Conservation (phyloP, 2,888 invertebrate species). For the Lasioglossum lativentre region DNA sequence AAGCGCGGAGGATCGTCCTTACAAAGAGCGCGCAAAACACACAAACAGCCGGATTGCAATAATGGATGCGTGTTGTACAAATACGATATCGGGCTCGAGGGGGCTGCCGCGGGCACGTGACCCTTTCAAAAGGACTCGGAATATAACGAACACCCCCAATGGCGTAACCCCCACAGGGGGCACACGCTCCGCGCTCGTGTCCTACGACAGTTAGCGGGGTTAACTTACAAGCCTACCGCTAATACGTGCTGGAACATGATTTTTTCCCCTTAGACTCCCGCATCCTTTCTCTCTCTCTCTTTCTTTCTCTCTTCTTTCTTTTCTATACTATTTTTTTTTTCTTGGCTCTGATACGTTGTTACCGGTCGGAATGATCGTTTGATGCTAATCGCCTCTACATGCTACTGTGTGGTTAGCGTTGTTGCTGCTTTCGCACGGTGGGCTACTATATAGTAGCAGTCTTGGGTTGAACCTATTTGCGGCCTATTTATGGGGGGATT, state of each 20-base stretch:
- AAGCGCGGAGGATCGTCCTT: constrained; percentile 50
- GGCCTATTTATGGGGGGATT: neutral
- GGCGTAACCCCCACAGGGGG: constrained; percentile 75
- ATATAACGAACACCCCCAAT: constrained; percentile 83
- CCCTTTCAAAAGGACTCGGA: constrained; percentile 78
- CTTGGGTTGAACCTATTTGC: neutral
- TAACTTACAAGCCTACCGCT: constrained; percentile 78
- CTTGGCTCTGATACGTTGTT: constrained; percentile 13
- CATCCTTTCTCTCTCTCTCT: neutral
- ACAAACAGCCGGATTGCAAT: constrained; percentile 83
- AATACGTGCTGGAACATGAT: constrained; percentile 59
- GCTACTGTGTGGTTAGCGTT: neutral
- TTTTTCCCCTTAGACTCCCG: constrained; percentile 31
- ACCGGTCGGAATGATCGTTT: constrained; percentile 3
- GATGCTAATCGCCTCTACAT: constrained; percentile 4
- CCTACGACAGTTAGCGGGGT: constrained; percentile 77
- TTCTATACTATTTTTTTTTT: constrained; percentile 1
- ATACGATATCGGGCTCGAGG: constrained; percentile 82
- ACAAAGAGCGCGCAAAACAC: constrained; percentile 77
- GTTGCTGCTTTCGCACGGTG: constrained; percentile 1
- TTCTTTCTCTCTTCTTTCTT: neutral
- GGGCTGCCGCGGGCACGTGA: constrained; percentile 80
- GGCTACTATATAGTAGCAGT: neutral
- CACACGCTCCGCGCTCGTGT: constrained; percentile 72
- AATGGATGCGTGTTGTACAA: constrained; percentile 84